phyloP scores from a whole-genome alignment of 1,140 invertebrate genomes.

The Trialeurodes vaporariorum region DNA sequence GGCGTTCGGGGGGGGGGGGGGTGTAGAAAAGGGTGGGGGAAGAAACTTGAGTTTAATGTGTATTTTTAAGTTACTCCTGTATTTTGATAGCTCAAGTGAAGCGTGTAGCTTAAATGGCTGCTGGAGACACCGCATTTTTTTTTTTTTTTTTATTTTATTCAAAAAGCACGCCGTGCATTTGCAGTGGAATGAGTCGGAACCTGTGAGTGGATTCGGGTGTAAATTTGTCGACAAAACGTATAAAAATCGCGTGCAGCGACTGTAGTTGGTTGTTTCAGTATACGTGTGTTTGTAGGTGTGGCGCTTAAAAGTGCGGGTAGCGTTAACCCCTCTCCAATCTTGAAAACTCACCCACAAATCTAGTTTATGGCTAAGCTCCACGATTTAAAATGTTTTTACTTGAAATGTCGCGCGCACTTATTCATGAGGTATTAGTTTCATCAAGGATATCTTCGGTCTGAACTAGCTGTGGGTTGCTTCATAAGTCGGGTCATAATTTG shows the following conservation, averaged over 20 bases:
- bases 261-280: too few relatives aligned
- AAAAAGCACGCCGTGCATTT: not conserved
- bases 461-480: too few relatives aligned
- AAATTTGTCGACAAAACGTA: not conserved
- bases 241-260: not conserved
- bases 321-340: too few relatives aligned
- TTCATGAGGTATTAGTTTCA: not conserved
- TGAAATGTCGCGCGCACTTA: not conserved
- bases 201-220: not conserved
- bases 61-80: constrained; percentile 1
- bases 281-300: too few relatives aligned
- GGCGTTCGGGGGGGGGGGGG: not conserved
- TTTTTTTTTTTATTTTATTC: too few relatives aligned
- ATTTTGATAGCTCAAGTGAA: not conserved
- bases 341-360: not conserved
- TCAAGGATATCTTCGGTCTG: too few relatives aligned
- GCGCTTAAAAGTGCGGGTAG: not conserved
- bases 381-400: not conserved
- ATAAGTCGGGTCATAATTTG: too few relatives aligned
- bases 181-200: too few relatives aligned
- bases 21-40: not conserved
- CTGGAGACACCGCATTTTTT: not conserved
- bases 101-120: not conserved
- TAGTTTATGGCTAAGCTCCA: not conserved
- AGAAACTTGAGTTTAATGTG: not conserved